Percentiles rank a stretch among this genome's conserved stretches.
Conservation (phyloP, 2,113 vertebrate species). For the Oncorhynchus gorbuscha region DNA sequence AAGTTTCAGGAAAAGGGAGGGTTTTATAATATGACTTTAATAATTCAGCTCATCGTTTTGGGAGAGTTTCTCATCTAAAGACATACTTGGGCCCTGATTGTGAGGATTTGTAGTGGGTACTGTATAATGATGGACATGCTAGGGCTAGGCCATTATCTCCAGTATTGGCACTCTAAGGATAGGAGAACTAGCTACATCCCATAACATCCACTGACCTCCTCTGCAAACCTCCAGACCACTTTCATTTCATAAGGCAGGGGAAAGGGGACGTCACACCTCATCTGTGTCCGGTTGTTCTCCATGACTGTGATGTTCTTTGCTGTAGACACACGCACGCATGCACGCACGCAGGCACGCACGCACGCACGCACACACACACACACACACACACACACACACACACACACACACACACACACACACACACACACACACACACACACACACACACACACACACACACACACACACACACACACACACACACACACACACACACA, state of each 20-base stretch:
- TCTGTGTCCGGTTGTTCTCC: constrained; percentile 13
- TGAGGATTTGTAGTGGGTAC: background rate
- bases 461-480: constrained; percentile 3
- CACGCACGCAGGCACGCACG: background rate
- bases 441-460: background rate
- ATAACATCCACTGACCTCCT: constrained; percentile 6
- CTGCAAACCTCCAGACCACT: constrained; percentile 19
- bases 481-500: constrained; percentile 3
- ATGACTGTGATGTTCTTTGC: background rate
- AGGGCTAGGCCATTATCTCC: constrained; percentile 19
- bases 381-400: constrained; percentile 19
- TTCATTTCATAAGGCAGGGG: constrained; percentile 3
- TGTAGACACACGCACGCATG: background rate
- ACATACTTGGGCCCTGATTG: background rate
- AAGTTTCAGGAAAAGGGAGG: too few species aligned
- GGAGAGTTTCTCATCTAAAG: too few species aligned
- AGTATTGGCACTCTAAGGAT: too few species aligned
- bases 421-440: background rate
- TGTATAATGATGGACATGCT: constrained; percentile 26
- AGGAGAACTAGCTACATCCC: background rate
- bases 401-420: background rate
- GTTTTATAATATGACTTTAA: too few species aligned
- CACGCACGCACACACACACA: constrained; percentile 2
- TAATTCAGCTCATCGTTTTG: too few species aligned
- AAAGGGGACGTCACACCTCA: constrained; percentile 9